phyloP scores from a whole-genome alignment of 2,797 vertebrate species.

The Leuciscus waleckii region DNA sequence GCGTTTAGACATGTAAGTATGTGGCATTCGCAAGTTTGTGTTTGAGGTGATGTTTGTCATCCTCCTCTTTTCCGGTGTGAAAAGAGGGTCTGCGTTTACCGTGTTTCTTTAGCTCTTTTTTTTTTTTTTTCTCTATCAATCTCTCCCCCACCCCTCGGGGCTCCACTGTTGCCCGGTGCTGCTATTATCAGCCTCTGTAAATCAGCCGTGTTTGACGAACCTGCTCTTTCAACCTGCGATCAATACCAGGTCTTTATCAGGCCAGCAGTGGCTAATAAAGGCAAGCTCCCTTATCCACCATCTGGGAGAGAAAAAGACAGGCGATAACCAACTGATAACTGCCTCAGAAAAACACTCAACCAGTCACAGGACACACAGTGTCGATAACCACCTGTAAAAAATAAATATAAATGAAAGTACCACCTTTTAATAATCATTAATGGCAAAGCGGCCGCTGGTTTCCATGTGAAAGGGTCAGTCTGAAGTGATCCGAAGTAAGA shows the following conservation, averaged over 20 bases:
- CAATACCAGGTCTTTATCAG: conserved; percentile 86
- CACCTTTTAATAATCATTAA: conserved; percentile 44
- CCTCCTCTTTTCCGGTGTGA: background rate
- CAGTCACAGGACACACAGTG: conserved; percentile 65
- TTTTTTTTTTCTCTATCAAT: conserved; percentile 16
- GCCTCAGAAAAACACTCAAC: conserved; percentile 61
- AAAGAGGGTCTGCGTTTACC: conserved; percentile 56
- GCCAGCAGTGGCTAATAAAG: conserved; percentile 83
- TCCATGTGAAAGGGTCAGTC: background rate
- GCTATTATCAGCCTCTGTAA: conserved; percentile 84
- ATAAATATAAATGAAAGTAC: conserved; percentile 61
- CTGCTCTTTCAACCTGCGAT: conserved; percentile 86
- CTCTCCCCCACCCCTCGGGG: conserved; percentile 54
- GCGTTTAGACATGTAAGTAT: conserved; percentile 50
- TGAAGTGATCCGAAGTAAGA: background rate
- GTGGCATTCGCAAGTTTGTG: conserved; percentile 38
- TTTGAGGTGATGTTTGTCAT: conserved; percentile 31
- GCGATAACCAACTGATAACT: conserved; percentile 68
- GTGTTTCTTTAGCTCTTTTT: conserved; percentile 42
- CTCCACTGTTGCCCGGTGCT: conserved; percentile 77
- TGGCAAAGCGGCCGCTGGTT: background rate
- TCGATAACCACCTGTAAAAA: conserved; percentile 55
- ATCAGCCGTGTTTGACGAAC: conserved; percentile 85
- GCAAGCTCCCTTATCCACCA: conserved; percentile 82
- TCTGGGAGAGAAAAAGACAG: conserved; percentile 74